A percentile compares a stretch with the other conserved stretches of the same genome.
These are phyloP conservation scores for Aphrocallistes beatrix DNA, from an alignment of 37 sponge, comb jelly and placozoan species.

Conservation along the genomic window DNA sequence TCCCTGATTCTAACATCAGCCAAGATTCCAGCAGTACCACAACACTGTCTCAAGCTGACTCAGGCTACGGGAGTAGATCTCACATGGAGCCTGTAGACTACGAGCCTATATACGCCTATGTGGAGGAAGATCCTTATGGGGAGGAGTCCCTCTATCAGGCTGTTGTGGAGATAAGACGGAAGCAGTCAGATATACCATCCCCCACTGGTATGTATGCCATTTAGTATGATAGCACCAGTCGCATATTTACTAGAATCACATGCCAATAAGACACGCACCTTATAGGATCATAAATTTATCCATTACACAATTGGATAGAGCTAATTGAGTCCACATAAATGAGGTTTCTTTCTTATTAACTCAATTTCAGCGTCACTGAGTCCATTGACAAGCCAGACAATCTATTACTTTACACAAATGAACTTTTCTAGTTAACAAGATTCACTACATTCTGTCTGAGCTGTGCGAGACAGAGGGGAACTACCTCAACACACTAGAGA, in stretches of 20 bases:
- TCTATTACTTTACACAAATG: background rate
- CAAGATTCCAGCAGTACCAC: background rate
- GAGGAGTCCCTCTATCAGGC: background rate
- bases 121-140: constrained; percentile 5
- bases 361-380: too few species aligned
- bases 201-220: background rate
- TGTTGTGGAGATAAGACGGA: background rate
- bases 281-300: too few species aligned
- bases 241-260: too few species aligned
- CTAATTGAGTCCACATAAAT: too few species aligned
- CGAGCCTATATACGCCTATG: constrained; percentile 5
- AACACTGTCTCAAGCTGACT: background rate
- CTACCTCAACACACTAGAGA: constrained; percentile 3
- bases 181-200: background rate
- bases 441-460: background rate
- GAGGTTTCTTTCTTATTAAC: too few species aligned
- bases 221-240: too few species aligned
- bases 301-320: too few species aligned
- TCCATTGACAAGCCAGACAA: too few species aligned
- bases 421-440: background rate
- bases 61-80: background rate
- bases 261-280: too few species aligned
- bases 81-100: background rate
- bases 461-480: constrained; percentile 2
- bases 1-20: background rate